phyloP scores from a whole-genome alignment of 1,140 invertebrate genomes.

The Druon quercuslanigerum region DNA sequence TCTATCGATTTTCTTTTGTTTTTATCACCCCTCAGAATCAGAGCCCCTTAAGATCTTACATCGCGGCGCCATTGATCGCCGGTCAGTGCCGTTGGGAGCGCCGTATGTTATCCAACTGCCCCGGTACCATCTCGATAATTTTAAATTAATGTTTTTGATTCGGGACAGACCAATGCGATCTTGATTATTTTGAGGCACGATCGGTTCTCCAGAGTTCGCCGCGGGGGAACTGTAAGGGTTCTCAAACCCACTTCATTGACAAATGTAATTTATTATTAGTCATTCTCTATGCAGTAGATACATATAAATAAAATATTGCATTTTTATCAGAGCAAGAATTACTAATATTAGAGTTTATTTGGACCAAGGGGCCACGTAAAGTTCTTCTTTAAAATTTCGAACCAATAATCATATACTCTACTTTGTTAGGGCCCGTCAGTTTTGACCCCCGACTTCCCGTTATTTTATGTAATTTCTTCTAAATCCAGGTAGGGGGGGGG shows the following conservation, averaged over 20 bases:
- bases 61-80: slow-evolving; percentile 37
- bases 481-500: no score
- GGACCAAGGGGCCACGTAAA: no score
- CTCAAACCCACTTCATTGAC: background rate
- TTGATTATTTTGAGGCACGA: slow-evolving; percentile 27
- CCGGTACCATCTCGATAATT: slow-evolving; percentile 40
- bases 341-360: no score
- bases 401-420: no score
- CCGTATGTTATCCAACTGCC: slow-evolving; percentile 38
- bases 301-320: no score
- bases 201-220: slow-evolving; percentile 6
- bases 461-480: no score
- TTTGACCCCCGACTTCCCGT: no score
- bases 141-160: slow-evolving; percentile 37
- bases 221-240: background rate
- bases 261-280: no score
- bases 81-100: slow-evolving; percentile 35
- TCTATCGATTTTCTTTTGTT: slow-evolving; percentile 35
- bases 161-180: slow-evolving; percentile 27
- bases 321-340: no score
- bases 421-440: no score
- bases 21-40: slow-evolving; percentile 53
- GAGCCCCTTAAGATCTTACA: slow-evolving; percentile 51
- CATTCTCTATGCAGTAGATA: no score
- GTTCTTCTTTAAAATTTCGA: no score